Evolutionary conservation across 2,888 invertebrate genomes (phyloP), one percentile per base, ranked within the genome.

Genomic region (Elmis aenea): DNA sequence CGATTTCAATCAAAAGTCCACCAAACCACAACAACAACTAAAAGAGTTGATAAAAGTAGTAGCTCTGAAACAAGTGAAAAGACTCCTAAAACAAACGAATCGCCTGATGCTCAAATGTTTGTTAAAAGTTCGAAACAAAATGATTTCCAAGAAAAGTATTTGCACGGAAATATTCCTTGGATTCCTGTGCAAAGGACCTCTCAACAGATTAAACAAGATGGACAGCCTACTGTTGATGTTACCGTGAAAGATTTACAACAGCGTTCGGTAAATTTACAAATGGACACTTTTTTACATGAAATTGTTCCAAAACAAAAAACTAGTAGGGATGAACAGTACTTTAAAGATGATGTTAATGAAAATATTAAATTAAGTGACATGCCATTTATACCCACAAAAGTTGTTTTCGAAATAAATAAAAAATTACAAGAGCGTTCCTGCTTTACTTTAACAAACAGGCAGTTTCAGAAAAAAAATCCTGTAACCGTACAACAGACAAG

Each of bases 161-260:
- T 55, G 23, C 50, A 52, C 21, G 41, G 64, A 12, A 70, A 69
- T 34, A 57, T 66, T 2, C 68, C 69, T 0, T 70, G 70, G 69
- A 22, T 31, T n/a, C 50, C 46, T 5, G 16, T 34, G 11, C 25
- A 24, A 10, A 10, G 3, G 3, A 25, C 4, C 13, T 2, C 6
- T 12, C 6, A 26, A 6, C 5, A 4, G 8, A 26, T 12, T 13
- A 9, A 12, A 12, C 9, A 13, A 9, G 18, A 18, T 18, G 5
- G 5, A 6, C 5, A 18, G 8, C n/a, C n/a, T n/a, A n/a, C n/a
- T n/a, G n/a, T n/a, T n/a, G n/a, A n/a, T n/a, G n/a, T n/a, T n/a
- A n/a, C n/a, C n/a, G n/a, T n/a, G n/a, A 18, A 18, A 18, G 5
- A 5, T 18, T 18, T 13, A 11, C 13, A 26, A 26, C 26, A 14